Base-by-base conservation (phyloP, 1,140 invertebrate species). In the Meloidogyne chitwoodi region DNA sequence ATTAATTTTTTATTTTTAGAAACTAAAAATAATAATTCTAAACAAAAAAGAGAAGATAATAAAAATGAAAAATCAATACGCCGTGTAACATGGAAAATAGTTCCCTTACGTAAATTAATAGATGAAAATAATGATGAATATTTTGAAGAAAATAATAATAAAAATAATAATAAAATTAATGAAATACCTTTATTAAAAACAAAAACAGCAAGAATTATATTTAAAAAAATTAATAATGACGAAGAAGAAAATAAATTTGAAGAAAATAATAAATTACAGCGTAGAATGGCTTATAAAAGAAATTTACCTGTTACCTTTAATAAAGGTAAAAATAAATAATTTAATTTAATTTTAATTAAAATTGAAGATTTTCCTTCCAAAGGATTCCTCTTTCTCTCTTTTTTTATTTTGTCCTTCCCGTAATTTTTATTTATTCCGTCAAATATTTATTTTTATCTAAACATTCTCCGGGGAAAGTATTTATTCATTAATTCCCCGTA, bases 81-180 rank as follows among this genome's bases (percentile, higher is more conserved):
- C 11, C 71, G 71, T 12, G 56, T 73, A 19, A 64, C 64, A 8
- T 73, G 71, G 71, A 61, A 64, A 41, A 61, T 73, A 24, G 71
- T 73, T 61, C 71, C 71, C 10, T 63, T 73, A 64, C 11, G 29
- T 19, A 41, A 64, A 34, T 73, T 73, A n/a, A n/a, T n/a, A 22
- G 24, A 56, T 38, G 29, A 27, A 26, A 64, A 41, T 22, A 48
- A 63, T 11, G 56, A 63, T 11, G 56, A 16, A 56, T 29, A 63
- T 61, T 27, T 6, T 19, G 69, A 31, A 34, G 71, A 48, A 26
- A 22, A 73, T 11, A 48, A 34, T 24, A 22, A 63, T 22, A 48
- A 48, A 4, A 24, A 11, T 19, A 26, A 16, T 38, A n/a, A 70
- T 10, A 41, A 41, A 19, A 61, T 41, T 26, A 70, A 48, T 44